Conservation (phyloP, 2,113 vertebrate genomes). For the Deroptyus accipitrinus region DNA sequence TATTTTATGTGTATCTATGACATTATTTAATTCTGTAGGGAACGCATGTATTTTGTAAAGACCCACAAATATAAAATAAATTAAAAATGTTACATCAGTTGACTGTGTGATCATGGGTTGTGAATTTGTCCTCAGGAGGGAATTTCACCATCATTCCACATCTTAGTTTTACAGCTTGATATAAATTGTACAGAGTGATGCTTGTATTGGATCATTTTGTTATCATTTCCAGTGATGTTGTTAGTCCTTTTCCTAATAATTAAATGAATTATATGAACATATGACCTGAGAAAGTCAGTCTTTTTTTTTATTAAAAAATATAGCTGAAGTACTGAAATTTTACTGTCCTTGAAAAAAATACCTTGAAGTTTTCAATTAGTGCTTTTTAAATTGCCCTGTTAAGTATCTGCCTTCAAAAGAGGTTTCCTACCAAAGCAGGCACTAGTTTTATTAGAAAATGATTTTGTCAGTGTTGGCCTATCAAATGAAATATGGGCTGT, state of each 20-base stretch:
- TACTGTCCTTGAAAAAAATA: background rate
- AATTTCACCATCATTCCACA: background rate
- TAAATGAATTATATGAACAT: background rate
- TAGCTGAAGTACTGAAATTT: background rate
- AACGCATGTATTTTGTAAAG: background rate
- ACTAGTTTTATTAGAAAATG: background rate
- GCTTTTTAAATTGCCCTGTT: background rate
- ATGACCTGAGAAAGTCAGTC: background rate
- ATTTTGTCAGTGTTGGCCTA: background rate
- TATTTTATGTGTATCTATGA: background rate
- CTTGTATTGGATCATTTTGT: background rate
- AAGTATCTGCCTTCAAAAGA: background rate
- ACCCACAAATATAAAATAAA: background rate
- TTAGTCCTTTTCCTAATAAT: background rate
- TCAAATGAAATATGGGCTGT: background rate
- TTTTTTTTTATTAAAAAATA: background rate
- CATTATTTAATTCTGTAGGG: background rate
- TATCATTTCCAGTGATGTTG: background rate
- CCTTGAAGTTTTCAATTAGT: background rate
- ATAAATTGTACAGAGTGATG: fast-evolving
- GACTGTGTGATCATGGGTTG: background rate
- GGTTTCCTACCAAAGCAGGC: background rate
- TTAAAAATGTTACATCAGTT: background rate
- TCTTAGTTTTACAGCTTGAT: background rate
- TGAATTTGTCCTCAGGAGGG: background rate